Evolutionary conservation across 1,140 invertebrate species (phyloP), one percentile per base, ranked within the genome.

Genomic region (Lethrus apterus): DNA sequence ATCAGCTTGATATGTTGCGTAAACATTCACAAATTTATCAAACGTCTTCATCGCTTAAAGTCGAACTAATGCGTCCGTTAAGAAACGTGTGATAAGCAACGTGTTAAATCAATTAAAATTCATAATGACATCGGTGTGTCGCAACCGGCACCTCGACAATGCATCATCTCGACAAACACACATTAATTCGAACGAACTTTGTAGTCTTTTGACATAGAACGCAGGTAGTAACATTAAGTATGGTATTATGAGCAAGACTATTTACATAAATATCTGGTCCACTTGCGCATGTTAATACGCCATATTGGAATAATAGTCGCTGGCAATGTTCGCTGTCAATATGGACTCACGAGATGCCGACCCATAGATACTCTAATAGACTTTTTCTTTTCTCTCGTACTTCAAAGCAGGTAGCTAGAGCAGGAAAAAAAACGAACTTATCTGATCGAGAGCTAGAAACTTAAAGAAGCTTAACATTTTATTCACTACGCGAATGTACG

Each of bases 371-470:
- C 35, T 38, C n/a, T n/a, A 38, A 38, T 38, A 38, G 35, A 21
- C 24, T 38, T 21, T 38, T 38, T 38, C 24, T 38, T 38, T 21
- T 20, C 5, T 17, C 9, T 18, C 17, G 3, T 21, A 23, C 17
- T 21, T 18, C 24, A 21, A 13, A 38, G 35, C 35, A 38, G 35
- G 35, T 38, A 38, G 35, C 35, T 38, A 21, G n/a, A n/a, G n/a
- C n/a, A n/a, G n/a, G n/a, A n/a, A n/a, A 38, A 38, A 38, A 38
- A n/a, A 18, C 3, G 17, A 10, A 21, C 11, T 38, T 38, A 38
- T 38, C 35, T 21, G 19, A 38, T 38, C 35, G 35, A 38, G 24
- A 38, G n/a, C 17, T 38, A 38, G 35, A 38, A 38, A 38, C 35
- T 38, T 38, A 18, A 21, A n/a, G 20, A 21, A 38, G 24, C 18